Base-by-base conservation (phyloP, 2,888 invertebrate species). In the Troides oblongomaculatus region DNA sequence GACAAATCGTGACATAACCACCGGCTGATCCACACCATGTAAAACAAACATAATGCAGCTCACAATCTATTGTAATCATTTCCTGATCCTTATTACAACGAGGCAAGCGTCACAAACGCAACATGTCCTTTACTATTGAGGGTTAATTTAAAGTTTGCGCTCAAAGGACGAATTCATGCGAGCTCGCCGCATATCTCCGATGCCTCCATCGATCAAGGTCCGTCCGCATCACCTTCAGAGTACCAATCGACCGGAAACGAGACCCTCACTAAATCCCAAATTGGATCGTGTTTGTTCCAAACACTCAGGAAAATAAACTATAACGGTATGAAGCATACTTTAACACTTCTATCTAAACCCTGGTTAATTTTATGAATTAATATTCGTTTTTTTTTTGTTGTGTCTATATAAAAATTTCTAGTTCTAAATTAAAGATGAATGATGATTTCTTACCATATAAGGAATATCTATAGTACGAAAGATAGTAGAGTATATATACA, bases 1-100 rank as follows among this genome's bases (percentile, higher is more conserved):
- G 89, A 92, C 91, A 91, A 91, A 91, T 90, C 88, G 89, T 89
- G 90, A 92, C 92, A 92, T 90, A 90, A 91, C 91, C 91, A 81
- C 79, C 79, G 76, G 77, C 76, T 80, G 79, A 80, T 81, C 79
- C 73, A 76, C 76, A 74, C 75, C 72, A 69, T 64, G 64, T 63
- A 70, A 75, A 73, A 68, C 70, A 66, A 72, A 69, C 18, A 23
- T 25, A 61, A 57, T 53, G 39, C 53, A 60, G 10, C 2, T 30
- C n/a, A 25, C 21, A 62, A 60, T 6, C 25, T 69, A 62, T 63
- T 25, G 59, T 62, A 2, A 58, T 46, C 23, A 58, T 64, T 39
- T 50, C 43, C 59, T 46, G 71, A 75, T 67, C 81, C 76, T 77
- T 88, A 84, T 77, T 3, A 0, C 46, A 17, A 39, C 69, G 73